Conservation (phyloP, 2,113 vertebrate species). For the Carettochelys insculpta region DNA sequence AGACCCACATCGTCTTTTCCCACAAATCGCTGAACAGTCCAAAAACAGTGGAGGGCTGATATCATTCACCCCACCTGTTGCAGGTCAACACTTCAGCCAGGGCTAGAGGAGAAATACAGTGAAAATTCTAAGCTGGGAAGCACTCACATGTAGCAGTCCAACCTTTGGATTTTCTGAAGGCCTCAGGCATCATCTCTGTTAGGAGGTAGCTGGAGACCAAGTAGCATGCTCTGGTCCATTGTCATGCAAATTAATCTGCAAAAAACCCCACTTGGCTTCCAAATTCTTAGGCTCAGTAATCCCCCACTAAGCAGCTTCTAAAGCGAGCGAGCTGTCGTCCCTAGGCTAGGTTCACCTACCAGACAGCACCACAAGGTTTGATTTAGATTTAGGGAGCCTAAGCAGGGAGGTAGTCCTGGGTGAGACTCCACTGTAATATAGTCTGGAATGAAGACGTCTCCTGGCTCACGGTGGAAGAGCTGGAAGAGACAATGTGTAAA, state of each 20-base stretch:
- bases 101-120: accelerated
- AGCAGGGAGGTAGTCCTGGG: accelerated
- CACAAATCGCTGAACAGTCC: background rate
- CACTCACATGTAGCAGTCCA: accelerated
- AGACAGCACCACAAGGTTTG: accelerated
- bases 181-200: background rate
- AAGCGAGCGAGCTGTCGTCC: background rate
- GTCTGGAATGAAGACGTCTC: constrained; percentile 46
- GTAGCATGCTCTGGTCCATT: accelerated
- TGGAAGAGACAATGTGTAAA: constrained; percentile 21
- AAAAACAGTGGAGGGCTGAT: background rate
- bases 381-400: accelerated
- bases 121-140: background rate
- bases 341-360: background rate
- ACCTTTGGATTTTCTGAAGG: background rate
- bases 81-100: accelerated
- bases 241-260: background rate
- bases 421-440: background rate
- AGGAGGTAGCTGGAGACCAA: background rate
- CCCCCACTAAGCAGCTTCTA: background rate
- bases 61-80: accelerated
- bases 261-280: background rate
- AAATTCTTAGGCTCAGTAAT: accelerated
- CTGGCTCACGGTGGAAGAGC: background rate
- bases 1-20: background rate